Base-by-base conservation (phyloP, 2,888 invertebrate species). In the Stramonita haemastoma region DNA sequence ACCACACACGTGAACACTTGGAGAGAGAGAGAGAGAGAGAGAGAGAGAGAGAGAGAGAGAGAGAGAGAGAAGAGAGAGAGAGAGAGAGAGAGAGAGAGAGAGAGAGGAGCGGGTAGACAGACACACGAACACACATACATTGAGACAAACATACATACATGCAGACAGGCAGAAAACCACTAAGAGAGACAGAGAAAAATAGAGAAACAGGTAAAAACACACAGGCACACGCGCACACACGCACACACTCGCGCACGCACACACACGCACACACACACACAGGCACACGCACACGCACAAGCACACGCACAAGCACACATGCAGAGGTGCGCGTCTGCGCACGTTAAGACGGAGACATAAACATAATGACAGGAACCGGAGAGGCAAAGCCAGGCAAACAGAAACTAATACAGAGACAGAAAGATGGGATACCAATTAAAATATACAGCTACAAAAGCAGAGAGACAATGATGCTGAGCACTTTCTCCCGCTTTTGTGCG, bases 221-320 rank as follows among this genome's bases (percentile, higher is more conserved):
- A 77, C 26, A 73, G n/a, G n/a, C 26, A 73, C 29, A 29, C 29
- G n/a, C 32, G n/a, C 77, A 77, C 77, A 77, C 77, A 77, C 29
- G 11, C 29, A 77, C 77, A 77, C 77, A 77, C 32, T 26, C 73
- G n/a, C 73, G 29, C 29, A 77, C 77, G 29, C 77, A 77, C 77
- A 32, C 77, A 77, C 77, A 77, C 77, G 29, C 77, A 32, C 77
- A 77, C 77, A 13, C 77, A 77, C 77, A 26, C n/a, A n/a, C n/a
- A n/a, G 0, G 0, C 66, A 66, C 66, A 66, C 66, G 19, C 66
- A 66, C 66, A 66, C 66, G 4, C 17, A 17, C 17, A 17, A 66
- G 1, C 66, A 66, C 66, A 11, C 19, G 19, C 15, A 11, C 66
- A 66, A 15, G 1, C 66, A 66, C 66, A 11, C 66, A 66, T 26